Evolutionary conservation across 2,113 vertebrate species (phyloP).

Genomic region (Anarrhichthys ocellatus): DNA sequence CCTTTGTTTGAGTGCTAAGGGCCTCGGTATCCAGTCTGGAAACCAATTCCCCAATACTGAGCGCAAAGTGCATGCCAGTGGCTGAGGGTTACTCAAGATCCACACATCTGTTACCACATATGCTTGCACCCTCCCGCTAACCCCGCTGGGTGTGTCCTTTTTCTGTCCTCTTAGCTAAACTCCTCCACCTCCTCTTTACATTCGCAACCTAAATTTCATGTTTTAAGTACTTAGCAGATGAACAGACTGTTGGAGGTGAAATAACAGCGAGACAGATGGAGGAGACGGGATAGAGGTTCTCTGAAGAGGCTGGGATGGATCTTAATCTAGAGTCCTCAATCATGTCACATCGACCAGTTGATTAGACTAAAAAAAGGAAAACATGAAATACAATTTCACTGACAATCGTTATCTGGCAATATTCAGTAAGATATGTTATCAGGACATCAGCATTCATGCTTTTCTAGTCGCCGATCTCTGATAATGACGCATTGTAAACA

Average conservation of each 20-base stretch:
- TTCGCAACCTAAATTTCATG: background rate
- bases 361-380: background rate
- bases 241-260: background rate
- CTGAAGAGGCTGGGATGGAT: background rate
- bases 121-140: constrained; percentile 42
- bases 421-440: no score
- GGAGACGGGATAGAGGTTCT: background rate
- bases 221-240: background rate
- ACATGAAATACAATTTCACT: background rate
- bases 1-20: background rate
- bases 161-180: constrained; percentile 21
- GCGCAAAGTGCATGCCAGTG: constrained; percentile 31
- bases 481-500: no score
- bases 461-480: no score
- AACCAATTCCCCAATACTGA: constrained; percentile 20
- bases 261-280: background rate
- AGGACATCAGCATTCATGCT: no score
- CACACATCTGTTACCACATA: constrained; percentile 56
- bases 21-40: background rate
- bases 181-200: background rate
- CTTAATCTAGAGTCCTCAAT: background rate
- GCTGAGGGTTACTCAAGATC: constrained; percentile 44
- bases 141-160: constrained; percentile 26
- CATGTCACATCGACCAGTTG: background rate
- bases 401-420: no score